These are phyloP conservation scores for Rhagium mordax DNA, from an alignment of 2,888 invertebrate species.

Conservation along the genomic window DNA sequence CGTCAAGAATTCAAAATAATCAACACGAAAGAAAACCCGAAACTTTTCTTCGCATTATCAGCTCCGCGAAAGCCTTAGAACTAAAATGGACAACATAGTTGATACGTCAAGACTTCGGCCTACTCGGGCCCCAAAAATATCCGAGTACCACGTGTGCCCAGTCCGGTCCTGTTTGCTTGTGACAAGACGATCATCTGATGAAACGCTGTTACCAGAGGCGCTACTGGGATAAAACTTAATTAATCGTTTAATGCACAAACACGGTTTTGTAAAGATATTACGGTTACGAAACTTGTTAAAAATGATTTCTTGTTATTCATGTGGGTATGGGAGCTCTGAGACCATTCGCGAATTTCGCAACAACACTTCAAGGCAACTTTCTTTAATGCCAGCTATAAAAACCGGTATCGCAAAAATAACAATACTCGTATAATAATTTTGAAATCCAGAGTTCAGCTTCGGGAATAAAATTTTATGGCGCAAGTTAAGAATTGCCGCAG, in stretches of 20 bases:
- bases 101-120: no score
- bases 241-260: background rate
- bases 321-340: conserved; percentile 10
- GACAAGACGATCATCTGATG: no score
- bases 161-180: no score
- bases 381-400: conserved; percentile 38
- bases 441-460: conserved; percentile 5
- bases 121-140: no score
- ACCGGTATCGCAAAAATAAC: conserved; percentile 38
- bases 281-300: conserved; percentile 1
- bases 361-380: conserved; percentile 41
- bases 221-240: background rate
- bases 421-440: conserved; percentile 14
- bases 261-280: background rate
- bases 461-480: conserved; percentile 17
- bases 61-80: no score
- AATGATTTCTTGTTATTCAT: conserved; percentile 23
- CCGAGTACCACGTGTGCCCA: no score
- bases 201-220: background rate
- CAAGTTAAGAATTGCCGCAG: conserved; percentile 11
- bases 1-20: no score
- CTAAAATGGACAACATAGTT: no score
- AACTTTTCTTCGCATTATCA: no score
- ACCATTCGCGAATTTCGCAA: conserved; percentile 39
- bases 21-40: no score